phyloP scores from a whole-genome alignment of 2,888 invertebrate species.

The Epinotia nisella region DNA sequence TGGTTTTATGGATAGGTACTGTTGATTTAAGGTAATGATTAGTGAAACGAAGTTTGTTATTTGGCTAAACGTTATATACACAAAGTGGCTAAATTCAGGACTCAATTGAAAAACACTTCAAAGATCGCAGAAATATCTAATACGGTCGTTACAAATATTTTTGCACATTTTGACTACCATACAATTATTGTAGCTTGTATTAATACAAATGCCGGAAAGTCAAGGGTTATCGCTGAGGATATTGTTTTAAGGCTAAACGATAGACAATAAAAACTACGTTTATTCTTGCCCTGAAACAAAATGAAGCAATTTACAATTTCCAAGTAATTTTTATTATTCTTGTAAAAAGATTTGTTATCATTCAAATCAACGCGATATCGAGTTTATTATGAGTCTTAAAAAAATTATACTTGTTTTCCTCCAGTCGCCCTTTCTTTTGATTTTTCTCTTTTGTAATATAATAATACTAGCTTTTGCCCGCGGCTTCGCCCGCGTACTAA shows the following conservation, averaged over 20 bases:
- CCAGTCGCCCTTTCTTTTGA: not conserved
- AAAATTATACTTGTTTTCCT: not conserved
- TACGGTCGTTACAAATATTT: no score
- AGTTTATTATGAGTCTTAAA: no score
- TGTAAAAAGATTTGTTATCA: not conserved
- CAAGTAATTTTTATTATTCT: not conserved
- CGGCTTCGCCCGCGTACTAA: no score
- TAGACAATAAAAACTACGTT: not conserved
- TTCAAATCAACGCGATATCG: not conserved
- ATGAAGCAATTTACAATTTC: not conserved
- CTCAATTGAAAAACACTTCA: no score
- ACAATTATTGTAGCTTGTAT: no score
- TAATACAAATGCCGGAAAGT: no score
- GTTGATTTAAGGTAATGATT: not conserved
- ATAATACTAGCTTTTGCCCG: no score
- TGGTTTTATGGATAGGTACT: not conserved
- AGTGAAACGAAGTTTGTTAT: not conserved
- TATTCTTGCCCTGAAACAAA: not conserved
- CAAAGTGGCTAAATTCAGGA: no score
- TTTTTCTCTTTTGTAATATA: not conserved
- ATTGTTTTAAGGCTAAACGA: no score
- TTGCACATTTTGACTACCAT: no score
- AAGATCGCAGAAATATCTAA: no score
- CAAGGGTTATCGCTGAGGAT: no score
- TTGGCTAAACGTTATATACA: not conserved